phyloP scores from a whole-genome alignment of 2,113 vertebrate genomes.

The Calidris pygmaea region DNA sequence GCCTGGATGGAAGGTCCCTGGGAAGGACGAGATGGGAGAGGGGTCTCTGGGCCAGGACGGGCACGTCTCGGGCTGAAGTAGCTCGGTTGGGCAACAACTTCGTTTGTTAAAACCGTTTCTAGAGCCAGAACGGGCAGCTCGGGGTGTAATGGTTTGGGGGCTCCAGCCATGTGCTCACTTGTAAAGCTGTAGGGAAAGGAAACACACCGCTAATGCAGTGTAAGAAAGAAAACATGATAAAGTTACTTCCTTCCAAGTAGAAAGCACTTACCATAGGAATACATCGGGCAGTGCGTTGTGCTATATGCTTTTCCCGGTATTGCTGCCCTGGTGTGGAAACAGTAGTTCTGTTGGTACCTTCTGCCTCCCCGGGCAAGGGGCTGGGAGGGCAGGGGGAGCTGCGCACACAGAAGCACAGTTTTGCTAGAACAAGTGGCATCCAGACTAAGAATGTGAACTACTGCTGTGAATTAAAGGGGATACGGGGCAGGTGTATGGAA shows the following conservation, averaged over 20 bases:
- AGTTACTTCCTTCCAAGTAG: neutral
- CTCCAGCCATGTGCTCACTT: neutral
- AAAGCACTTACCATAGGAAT: neutral
- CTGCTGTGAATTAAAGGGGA: neutral
- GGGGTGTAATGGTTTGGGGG: neutral
- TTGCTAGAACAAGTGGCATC: neutral
- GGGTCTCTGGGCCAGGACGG: fast-evolving
- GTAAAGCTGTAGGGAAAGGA: neutral
- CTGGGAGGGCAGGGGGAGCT: neutral
- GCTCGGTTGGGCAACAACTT: neutral
- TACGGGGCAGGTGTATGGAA: neutral
- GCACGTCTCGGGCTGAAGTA: neutral
- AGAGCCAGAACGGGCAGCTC: neutral
- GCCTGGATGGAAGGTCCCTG: neutral
- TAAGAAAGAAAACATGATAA: neutral
- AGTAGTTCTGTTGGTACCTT: neutral
- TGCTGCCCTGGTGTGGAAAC: neutral
- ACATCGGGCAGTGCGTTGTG: neutral
- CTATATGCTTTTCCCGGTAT: neutral
- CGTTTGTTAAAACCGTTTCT: neutral
- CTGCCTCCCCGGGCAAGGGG: neutral
- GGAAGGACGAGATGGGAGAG: fast-evolving
- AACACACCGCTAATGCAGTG: neutral
- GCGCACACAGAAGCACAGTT: neutral
- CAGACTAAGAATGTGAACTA: neutral